Base-by-base conservation (phyloP, 2,888 invertebrate species). In the Allophyes oxyacanthae region DNA sequence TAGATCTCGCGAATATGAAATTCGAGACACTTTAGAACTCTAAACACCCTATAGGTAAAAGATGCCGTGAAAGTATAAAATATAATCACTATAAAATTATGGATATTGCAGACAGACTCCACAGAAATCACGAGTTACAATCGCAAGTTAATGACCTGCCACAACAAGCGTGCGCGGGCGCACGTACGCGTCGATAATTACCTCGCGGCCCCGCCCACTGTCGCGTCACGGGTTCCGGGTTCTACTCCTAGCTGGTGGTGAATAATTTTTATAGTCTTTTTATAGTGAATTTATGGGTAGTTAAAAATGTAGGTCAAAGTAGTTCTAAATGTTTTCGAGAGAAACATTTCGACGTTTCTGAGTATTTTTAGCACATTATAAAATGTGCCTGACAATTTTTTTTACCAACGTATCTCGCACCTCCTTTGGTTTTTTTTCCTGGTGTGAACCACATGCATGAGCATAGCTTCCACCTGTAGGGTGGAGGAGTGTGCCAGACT, bases 101-200 rank as follows among this genome's bases (percentile, higher is more conserved):
- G n/a, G 33, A 37, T 53, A 38, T 37, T 25, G 25, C 8, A 0
- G 1, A 36, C 37, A 20, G 37, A n/a, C 25, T 44, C 44, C 11
- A 1, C n/a, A 34, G 41, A 33, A 25, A 28, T 6, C 33, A 26
- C 53, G 26, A 53, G 45, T 45, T 14, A 6, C n/a, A 14, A 14
- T n/a, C 8, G 34, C 26, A 53, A 64, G 81, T 72, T 75, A 70
- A 65, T 82, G 82, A 83, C 81, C 82, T 79, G 75, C 79, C 73
- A n/a, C 83, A 79, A 79, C 64, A 59, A 20, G 57, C 81, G 74
- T 83, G 83, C 69, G 72, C 60, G 6, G 6, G 60, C 71, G 78
- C 83, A 83, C 79, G 83, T 79, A 80, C 65, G 53, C 76, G 52
- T n/a, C 44, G 61, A 59, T 64, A 58, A 61, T 65, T 59, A 38